phyloP scores from a whole-genome alignment of 2,797 vertebrate species.

The Vespertilio murinus region DNA sequence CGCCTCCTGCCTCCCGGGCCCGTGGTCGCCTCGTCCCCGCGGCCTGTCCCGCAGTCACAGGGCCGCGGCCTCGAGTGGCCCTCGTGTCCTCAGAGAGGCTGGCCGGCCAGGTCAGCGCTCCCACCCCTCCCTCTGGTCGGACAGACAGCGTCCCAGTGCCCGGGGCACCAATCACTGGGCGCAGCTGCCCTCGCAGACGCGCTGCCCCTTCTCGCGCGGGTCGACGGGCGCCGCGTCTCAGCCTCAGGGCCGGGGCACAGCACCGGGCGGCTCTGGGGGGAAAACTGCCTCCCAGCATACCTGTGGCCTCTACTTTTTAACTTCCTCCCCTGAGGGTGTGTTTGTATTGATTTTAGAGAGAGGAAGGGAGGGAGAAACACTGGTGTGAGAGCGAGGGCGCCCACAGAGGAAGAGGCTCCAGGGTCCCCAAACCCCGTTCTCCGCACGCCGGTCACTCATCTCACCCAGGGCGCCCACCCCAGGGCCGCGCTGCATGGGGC shows the following conservation, averaged over 20 bases:
- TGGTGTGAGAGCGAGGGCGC: not conserved
- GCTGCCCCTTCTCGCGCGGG: not conserved
- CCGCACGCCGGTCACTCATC: fast-evolving
- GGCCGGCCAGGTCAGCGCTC: not conserved
- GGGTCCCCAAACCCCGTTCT: too few species aligned
- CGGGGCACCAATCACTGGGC: too few species aligned
- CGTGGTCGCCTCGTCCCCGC: not conserved
- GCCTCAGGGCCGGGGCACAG: not conserved
- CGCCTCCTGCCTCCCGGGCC: too few species aligned
- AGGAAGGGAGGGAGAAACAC: too few species aligned
- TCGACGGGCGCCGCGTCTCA: not conserved
- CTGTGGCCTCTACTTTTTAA: not conserved
- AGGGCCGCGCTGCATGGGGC: too few species aligned
- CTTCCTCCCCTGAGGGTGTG: not conserved
- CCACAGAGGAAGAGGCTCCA: not conserved
- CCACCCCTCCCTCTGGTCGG: not conserved
- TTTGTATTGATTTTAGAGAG: not conserved
- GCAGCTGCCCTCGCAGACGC: not conserved
- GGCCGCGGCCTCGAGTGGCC: not conserved
- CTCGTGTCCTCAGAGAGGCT: not conserved
- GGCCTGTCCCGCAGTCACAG: fast-evolving
- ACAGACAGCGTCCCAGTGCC: not conserved
- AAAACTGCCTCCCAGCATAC: not conserved
- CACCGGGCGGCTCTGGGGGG: not conserved
- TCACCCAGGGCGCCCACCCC: too few species aligned